A percentile compares a stretch with the other conserved stretches of the same genome.
phyloP scores from a whole-genome alignment of 2,113 vertebrate genomes.

The Mastomys natalensis region DNA sequence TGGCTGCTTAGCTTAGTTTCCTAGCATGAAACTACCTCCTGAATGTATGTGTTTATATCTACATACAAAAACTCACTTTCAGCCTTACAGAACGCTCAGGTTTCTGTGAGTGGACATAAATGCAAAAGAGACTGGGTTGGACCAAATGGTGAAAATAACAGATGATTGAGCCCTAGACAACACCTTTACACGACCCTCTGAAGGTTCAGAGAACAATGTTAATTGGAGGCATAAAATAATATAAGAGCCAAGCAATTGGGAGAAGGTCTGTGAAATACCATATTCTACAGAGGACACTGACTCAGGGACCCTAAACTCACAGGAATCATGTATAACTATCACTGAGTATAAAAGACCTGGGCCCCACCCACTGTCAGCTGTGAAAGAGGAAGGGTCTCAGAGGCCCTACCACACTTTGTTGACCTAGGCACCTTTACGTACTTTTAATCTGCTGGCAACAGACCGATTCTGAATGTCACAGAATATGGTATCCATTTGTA shows the following conservation, averaged over 20 bases:
- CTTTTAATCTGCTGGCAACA: not conserved
- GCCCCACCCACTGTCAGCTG: too few species aligned
- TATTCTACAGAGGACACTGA: not conserved
- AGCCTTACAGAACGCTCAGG: rapidly evolving
- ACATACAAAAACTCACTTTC: not conserved
- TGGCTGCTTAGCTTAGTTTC: not conserved
- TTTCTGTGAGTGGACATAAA: not conserved
- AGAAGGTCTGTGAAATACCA: not conserved
- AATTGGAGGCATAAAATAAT: not conserved
- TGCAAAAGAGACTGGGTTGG: not conserved
- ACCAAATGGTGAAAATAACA: not conserved
- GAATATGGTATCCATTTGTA: not conserved
- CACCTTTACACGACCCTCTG: too few species aligned
- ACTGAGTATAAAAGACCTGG: not conserved
- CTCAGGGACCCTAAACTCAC: not conserved
- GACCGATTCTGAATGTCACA: too few species aligned
- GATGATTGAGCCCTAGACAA: not conserved
- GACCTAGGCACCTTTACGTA: too few species aligned
- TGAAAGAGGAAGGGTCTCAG: too few species aligned
- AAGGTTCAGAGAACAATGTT: not conserved
- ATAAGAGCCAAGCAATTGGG: too few species aligned
- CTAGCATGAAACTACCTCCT: too few species aligned
- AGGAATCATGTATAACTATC: too few species aligned
- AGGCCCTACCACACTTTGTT: too few species aligned
- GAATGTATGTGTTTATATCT: not conserved